These are phyloP conservation scores for Microctonus aethiopoides DNA, from an alignment of 2,888 invertebrate genomes.

Conservation along the genomic window DNA sequence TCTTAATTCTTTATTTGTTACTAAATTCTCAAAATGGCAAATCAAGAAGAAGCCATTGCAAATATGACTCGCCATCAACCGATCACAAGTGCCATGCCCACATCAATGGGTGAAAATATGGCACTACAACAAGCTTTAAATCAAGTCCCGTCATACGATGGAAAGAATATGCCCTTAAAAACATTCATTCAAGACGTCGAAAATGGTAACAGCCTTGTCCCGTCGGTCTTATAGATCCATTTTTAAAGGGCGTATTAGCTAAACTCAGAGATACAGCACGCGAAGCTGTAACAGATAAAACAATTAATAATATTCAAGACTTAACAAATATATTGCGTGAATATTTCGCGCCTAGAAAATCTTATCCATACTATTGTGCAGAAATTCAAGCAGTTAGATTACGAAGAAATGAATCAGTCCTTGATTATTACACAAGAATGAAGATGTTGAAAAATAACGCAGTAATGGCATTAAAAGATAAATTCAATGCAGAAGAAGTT, in stretches of 20 bases:
- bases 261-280: too few relatives aligned
- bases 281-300: too few relatives aligned
- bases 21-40: too few relatives aligned
- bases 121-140: conserved; percentile 28
- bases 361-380: conserved; percentile 28
- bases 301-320: too few relatives aligned
- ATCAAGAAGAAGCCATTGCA: neutral
- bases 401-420: conserved; percentile 22
- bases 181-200: conserved; percentile 29
- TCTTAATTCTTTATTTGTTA: too few relatives aligned
- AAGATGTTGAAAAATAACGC: too few relatives aligned
- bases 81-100: conserved; percentile 29
- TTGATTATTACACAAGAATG: too few relatives aligned
- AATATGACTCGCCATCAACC: conserved; percentile 22
- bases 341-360: too few relatives aligned
- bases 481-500: too few relatives aligned
- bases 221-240: conserved; percentile 2
- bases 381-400: conserved; percentile 31
- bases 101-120: conserved; percentile 29
- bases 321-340: too few relatives aligned
- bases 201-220: conserved; percentile 12
- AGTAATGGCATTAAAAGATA: too few relatives aligned
- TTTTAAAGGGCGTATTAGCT: conserved; percentile 27
- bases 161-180: conserved; percentile 27
- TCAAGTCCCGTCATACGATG: conserved; percentile 22